Evolutionary conservation across 2,888 invertebrate genomes (phyloP).

Genomic region (Carabus problematicus): DNA sequence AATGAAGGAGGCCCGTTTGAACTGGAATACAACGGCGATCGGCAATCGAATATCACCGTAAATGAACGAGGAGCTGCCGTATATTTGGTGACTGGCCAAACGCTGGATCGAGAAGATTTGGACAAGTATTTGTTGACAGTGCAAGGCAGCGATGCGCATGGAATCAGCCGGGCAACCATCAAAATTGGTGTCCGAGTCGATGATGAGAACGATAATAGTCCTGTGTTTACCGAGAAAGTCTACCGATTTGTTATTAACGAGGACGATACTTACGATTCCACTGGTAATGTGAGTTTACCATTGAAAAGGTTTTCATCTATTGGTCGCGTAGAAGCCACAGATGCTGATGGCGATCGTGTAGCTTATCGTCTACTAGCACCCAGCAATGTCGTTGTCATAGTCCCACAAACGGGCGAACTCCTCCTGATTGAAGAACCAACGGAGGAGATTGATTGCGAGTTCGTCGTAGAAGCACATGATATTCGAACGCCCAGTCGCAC

Average conservation of each 20-base stretch:
- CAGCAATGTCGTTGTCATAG: constrained; percentile 84
- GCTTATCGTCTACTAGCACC: constrained; percentile 84
- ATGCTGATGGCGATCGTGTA: constrained; percentile 91
- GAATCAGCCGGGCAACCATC: constrained; percentile 82
- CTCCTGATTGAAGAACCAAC: constrained; percentile 82
- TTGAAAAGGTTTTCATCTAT: constrained; percentile 84
- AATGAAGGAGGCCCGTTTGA: constrained; percentile 78
- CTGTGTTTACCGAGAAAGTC: constrained; percentile 78
- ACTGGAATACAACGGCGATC: constrained; percentile 66
- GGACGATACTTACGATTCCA: constrained; percentile 62
- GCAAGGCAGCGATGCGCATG: constrained; percentile 80
- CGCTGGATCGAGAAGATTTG: constrained; percentile 80
- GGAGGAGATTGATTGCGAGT: constrained; percentile 64
- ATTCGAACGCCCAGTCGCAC: constrained; percentile 75
- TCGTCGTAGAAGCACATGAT: constrained; percentile 85
- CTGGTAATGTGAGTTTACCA: constrained; percentile 67
- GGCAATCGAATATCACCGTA: constrained; percentile 61
- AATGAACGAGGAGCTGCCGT: constrained; percentile 68
- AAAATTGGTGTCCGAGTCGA: constrained; percentile 77
- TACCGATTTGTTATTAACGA: constrained; percentile 81
- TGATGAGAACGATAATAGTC: constrained; percentile 93
- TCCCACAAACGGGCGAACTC: constrained; percentile 91
- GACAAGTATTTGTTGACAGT: constrained; percentile 76
- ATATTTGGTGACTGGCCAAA: constrained; percentile 75
- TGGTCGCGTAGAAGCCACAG: constrained; percentile 85